Evolutionary conservation across 2,888 invertebrate genomes (phyloP).

Genomic region (Metopia argyrocephala): DNA sequence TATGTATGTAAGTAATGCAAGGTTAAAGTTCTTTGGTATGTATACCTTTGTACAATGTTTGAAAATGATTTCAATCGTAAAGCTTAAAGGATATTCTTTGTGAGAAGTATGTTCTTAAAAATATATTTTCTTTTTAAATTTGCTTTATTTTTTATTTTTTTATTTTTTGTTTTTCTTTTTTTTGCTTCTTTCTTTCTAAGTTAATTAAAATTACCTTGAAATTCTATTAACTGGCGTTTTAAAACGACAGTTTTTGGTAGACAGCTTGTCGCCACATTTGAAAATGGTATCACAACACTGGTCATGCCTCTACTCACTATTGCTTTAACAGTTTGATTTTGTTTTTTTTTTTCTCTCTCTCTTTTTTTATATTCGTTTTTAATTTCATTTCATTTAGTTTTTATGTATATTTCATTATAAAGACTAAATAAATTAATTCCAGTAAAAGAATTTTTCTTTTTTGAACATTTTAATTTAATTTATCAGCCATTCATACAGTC

Average conservation of each 20-base stretch:
- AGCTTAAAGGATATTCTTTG: too few relatives aligned
- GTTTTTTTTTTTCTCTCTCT: neutral
- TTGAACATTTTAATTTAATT: neutral
- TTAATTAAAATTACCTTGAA: too few relatives aligned
- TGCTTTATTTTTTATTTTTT: too few relatives aligned
- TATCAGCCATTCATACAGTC: neutral
- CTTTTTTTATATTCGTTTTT: neutral
- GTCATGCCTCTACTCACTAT: neutral
- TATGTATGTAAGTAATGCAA: too few relatives aligned
- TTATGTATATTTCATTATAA: neutral
- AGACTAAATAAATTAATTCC: neutral
- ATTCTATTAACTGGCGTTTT: too few relatives aligned
- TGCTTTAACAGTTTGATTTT: neutral
- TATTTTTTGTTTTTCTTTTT: too few relatives aligned
- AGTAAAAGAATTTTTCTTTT: neutral
- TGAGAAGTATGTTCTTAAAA: too few relatives aligned
- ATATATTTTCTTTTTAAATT: too few relatives aligned
- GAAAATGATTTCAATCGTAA: too few relatives aligned
- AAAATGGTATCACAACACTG: neutral
- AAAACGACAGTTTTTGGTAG: neutral
- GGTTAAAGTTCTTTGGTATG: too few relatives aligned
- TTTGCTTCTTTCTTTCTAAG: too few relatives aligned
- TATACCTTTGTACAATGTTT: too few relatives aligned
- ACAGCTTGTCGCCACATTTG: slow-evolving; percentile 21
- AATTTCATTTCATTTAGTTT: neutral